Base-by-base conservation (phyloP, 1,140 invertebrate genomes). In the Leptinotarsa undecemlineata region DNA sequence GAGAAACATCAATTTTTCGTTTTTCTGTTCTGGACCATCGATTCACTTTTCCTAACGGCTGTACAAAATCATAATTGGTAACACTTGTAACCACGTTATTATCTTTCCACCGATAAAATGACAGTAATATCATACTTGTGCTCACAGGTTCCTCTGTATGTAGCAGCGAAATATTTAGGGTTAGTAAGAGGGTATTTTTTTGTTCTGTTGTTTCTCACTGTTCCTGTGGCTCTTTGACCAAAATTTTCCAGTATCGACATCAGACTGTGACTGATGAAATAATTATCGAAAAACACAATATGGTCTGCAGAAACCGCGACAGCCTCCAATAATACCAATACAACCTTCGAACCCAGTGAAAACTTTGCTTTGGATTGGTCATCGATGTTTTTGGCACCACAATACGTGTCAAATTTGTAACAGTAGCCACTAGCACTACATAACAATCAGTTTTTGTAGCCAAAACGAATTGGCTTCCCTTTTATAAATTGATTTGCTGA, bases 271-370 rank as follows among this genome's bases (percentile, higher is more conserved):
- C 76, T 82, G 20, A 78, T 81, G 73, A 84, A 85, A 74, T 81
- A 81, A 79, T 83, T 83, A 70, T 85, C 80, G 62, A 84, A 82
- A 75, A 78, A 83, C 21, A 84, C 77, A 26, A 71, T 67, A 75
- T 82, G 79, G 17, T 81, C 72, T 17, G 15, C 4, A 23, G 75
- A 60, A 61, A 73, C 19, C 51, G 72, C 63, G 13, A 75, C 57
- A 63, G 19, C 4, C 19, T 63, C 19, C 21, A 63, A n/a, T 51
- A 51, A 51, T 51, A 15, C 48, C 13, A 51, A 51, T 51, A 51
- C 48, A 51, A 51, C 48, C 3, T 51, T 51, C 17, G 48, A 51
- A 51, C 11, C 48, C 13, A 51, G 13, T 4, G 48, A 4, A 51
- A 51, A n/a, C 48, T 51, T 51, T 21, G 21, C 21, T 21, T 21